Evolutionary conservation across 2,113 vertebrate species (phyloP).

Genomic region (Coracopsis vasa): DNA sequence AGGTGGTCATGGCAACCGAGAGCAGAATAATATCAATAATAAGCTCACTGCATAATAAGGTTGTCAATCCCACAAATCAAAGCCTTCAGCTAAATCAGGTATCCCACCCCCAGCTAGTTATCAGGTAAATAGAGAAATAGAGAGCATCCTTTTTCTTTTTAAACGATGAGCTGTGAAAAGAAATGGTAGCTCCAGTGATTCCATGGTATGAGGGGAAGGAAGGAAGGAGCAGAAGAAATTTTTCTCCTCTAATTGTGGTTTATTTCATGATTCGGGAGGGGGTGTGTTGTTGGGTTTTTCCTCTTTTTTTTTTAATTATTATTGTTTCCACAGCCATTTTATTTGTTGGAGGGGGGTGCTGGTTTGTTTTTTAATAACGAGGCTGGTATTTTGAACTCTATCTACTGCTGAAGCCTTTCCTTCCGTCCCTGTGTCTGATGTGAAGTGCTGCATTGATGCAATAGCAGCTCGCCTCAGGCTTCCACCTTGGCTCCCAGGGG

Average conservation of each 20-base stretch:
- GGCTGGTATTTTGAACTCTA: slow-evolving; percentile 35
- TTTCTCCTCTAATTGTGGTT: background rate
- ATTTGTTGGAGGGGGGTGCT: background rate
- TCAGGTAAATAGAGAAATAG: slow-evolving; percentile 70
- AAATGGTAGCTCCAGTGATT: background rate
- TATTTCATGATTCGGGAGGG: background rate
- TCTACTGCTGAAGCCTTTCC: background rate
- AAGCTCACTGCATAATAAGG: slow-evolving; percentile 99
- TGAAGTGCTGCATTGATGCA: slow-evolving; percentile 73
- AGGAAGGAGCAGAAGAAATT: background rate
- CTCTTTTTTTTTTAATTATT: background rate
- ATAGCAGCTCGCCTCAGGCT: slow-evolving; percentile 75
- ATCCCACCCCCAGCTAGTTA: slow-evolving; percentile 79
- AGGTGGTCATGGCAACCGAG: slow-evolving; percentile 99
- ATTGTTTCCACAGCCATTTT: background rate
- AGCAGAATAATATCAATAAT: slow-evolving; percentile 99
- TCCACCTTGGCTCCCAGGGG: slow-evolving; percentile 80
- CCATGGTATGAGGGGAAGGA: background rate
- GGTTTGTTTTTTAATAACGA: slow-evolving; percentile 20
- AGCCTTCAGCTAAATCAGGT: slow-evolving; percentile 83
- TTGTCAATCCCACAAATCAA: slow-evolving; percentile 99
- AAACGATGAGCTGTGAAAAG: slow-evolving; percentile 9
- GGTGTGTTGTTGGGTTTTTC: background rate
- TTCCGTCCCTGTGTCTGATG: slow-evolving; percentile 60
- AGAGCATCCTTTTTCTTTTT: slow-evolving; percentile 48